Evolutionary conservation across 2,888 invertebrate species (phyloP).

Genomic region (Drosophila pullipes): DNA sequence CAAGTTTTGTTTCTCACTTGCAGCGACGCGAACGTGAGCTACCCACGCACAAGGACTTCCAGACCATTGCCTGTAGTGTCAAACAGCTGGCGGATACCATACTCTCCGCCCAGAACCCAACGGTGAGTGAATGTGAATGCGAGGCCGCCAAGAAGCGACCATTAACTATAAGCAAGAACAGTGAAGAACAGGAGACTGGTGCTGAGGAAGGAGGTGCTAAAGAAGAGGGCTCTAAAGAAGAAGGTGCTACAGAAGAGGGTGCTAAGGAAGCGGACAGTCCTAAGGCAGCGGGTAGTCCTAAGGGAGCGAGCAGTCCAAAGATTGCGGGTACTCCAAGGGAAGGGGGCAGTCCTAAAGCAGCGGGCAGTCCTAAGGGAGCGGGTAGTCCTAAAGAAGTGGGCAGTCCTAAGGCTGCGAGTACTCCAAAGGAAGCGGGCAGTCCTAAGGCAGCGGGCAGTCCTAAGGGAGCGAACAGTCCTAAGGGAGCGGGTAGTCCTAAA

Average conservation of each 20-base stretch:
- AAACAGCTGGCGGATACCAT: slow-evolving; percentile 82
- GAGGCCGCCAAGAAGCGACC: slow-evolving; percentile 2
- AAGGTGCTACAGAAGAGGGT: neutral
- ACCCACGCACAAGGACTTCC: slow-evolving; percentile 83
- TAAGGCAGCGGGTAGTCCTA: neutral
- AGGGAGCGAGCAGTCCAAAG: no score
- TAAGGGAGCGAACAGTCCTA: no score
- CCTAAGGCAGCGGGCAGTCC: neutral
- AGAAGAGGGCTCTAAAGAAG: neutral
- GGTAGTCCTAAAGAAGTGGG: neutral
- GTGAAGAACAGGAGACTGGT: neutral
- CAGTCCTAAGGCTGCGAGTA: accelerated
- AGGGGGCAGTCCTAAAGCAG: neutral
- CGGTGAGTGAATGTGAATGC: slow-evolving; percentile 56
- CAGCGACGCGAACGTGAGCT: slow-evolving; percentile 76
- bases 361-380: neutral
- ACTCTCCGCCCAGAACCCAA: slow-evolving; percentile 65
- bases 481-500: neutral
- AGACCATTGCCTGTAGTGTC: slow-evolving; percentile 82
- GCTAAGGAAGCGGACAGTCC: neutral
- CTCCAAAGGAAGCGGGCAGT: neutral
- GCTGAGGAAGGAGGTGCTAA: neutral
- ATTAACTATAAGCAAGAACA: slow-evolving; percentile 2
- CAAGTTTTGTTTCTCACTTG: neutral
- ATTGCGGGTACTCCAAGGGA: neutral